Percentiles rank a stretch among this genome's conserved stretches.
Evolutionary conservation across 2,113 vertebrate species (phyloP).

Genomic region (Brienomyrus longianalis): DNA sequence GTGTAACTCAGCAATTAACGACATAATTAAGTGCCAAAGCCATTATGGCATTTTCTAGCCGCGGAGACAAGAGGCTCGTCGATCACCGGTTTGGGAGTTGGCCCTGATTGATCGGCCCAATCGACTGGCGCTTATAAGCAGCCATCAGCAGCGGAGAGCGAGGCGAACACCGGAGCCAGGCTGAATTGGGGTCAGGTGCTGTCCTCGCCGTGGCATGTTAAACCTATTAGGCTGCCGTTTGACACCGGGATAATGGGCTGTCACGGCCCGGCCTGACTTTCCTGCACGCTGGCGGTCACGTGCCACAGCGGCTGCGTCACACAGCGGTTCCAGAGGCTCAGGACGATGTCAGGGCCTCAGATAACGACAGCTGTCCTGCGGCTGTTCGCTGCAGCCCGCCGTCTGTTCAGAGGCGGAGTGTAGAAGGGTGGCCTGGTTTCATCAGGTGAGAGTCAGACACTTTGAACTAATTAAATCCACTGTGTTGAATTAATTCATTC

Average conservation of each 20-base stretch:
- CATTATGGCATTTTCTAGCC: slow-evolving; percentile 62
- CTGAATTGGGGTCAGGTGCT: slow-evolving; percentile 60
- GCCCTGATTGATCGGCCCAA: slow-evolving; percentile 62
- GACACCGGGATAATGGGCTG: slow-evolving; percentile 63
- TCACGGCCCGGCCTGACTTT: slow-evolving; percentile 34
- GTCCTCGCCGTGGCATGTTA: slow-evolving; percentile 55
- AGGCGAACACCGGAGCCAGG: slow-evolving; percentile 16
- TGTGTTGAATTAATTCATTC: background rate
- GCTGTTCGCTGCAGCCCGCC: background rate
- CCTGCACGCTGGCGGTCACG: slow-evolving; percentile 25
- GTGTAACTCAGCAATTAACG: slow-evolving; percentile 62
- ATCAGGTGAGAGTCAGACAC: background rate
- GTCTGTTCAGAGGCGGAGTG: background rate
- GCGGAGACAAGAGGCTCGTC: slow-evolving; percentile 64
- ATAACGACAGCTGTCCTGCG: background rate
- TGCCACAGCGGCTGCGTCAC: slow-evolving; percentile 34
- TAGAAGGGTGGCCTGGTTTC: slow-evolving; percentile 2
- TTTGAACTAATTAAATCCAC: background rate
- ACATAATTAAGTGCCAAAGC: slow-evolving; percentile 64
- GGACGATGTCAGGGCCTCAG: background rate
- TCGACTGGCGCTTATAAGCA: slow-evolving; percentile 61
- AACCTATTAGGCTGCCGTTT: slow-evolving; percentile 61
- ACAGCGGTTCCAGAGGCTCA: background rate
- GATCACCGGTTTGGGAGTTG: slow-evolving; percentile 46
- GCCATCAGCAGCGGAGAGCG: slow-evolving; percentile 52